Conservation (phyloP, 23 tunicate genomes). For the Ciona savignyi region DNA sequence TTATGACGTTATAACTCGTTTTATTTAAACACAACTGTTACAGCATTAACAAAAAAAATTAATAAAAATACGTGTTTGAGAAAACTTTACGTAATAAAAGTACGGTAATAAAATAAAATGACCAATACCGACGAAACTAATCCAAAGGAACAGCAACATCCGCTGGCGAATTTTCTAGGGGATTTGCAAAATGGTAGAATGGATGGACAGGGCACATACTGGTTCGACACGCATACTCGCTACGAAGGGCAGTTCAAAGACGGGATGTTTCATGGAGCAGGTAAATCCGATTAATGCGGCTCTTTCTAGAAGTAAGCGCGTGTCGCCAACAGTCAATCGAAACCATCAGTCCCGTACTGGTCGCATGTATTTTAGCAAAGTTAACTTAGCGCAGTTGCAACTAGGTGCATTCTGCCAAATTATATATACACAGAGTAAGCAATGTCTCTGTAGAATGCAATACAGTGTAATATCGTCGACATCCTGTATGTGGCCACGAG, state of each 20-base stretch:
- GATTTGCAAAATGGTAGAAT: slow-evolving; percentile 39
- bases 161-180: slow-evolving; percentile 38
- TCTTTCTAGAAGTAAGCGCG: not conserved
- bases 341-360: no score
- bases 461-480: no score
- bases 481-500: no score
- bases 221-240: slow-evolving; percentile 42
- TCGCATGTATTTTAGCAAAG: no score
- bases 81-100: no score
- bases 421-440: not conserved
- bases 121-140: not conserved
- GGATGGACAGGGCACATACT: slow-evolving; percentile 51
- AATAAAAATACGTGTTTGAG: no score
- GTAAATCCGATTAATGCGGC: slow-evolving; percentile 6
- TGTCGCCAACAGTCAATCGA: no score
- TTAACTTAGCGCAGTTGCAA: no score
- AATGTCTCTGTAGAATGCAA: not conserved
- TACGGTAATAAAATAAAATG: not conserved
- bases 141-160: slow-evolving; percentile 10
- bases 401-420: no score
- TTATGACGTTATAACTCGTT: not conserved
- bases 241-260: slow-evolving; percentile 64
- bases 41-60: no score
- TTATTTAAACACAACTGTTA: not conserved
- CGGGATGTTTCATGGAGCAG: slow-evolving; percentile 62